Base-by-base conservation (phyloP, 1,140 invertebrate species). In the Ceratina calcarata region DNA sequence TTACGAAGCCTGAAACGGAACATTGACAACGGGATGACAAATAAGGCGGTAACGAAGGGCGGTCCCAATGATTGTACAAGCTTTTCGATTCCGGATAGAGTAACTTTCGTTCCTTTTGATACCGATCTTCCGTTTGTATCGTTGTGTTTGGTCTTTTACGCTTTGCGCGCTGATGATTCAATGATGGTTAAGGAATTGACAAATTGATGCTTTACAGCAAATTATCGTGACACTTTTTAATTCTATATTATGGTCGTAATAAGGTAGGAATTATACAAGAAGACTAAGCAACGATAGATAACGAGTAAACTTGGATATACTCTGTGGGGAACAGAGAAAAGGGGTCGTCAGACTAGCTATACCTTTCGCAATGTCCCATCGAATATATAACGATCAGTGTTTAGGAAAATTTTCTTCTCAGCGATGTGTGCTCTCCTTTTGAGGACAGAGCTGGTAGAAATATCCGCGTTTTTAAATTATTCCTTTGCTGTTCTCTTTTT, bases 11-110 rank as follows among this genome's bases (percentile, higher is more conserved):
- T 32, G 3, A 45, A 45, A 45, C 13, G 0, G 20, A 62, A 20
- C 3, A 24, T 45, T 13, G 49, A 37, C n/a, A 72, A 53, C 16
- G 51, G 15, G 68, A 72, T 57, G 68, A 32, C 64, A 55, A 74
- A 61, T 49, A n/a, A 70, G 53, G 68, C 62, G 49, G n/a, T 8
- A 16, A 32, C 24, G 20, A 78, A 64, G 51, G 18, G 13, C 22
- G 6, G 15, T 13, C 13, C 10, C 51, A 18, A 2, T 22, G 16
- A 67, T 62, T 13, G 22, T 64, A 65, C 57, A 24, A 57, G 18
- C 61, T 13, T 65, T 65, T 24, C 58, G 7, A 51, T 18, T 2
- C 53, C 18, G 8, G 53, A 55, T 55, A 55, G 7, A 13, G 53
- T 3, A 13, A 55, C 53, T 32, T 32, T 32, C 27, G 27, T 32